Evolutionary conservation across 1,140 invertebrate genomes (phyloP).

Genomic region (Drosophila persimilis): DNA sequence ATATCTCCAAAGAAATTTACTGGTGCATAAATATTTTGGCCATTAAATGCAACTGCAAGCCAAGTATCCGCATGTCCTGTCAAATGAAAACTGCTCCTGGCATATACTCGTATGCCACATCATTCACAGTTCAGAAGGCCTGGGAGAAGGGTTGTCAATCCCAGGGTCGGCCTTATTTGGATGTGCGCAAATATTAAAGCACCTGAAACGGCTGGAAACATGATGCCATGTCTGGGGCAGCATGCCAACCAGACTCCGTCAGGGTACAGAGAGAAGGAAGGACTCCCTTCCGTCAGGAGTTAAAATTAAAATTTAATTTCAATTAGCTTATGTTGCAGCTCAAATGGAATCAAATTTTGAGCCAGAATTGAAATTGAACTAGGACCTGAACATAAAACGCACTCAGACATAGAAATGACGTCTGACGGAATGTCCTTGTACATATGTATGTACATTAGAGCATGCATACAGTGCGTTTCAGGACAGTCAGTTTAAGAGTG

Average conservation of each 20-base stretch:
- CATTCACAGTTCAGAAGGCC: conserved; percentile 11
- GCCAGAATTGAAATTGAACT: conserved; percentile 33
- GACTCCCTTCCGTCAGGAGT: not conserved
- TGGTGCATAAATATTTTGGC: not conserved
- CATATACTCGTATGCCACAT: conserved; percentile 4
- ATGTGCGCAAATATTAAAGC: not conserved
- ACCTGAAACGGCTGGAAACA: conserved; percentile 5
- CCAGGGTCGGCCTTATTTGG: not conserved
- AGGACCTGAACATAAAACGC: not conserved
- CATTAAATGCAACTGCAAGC: not conserved
- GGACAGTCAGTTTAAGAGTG: too few relatives aligned
- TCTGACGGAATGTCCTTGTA: too few relatives aligned
- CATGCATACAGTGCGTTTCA: not conserved
- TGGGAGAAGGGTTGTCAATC: not conserved
- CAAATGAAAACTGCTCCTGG: not conserved
- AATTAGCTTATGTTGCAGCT: conserved; percentile 20
- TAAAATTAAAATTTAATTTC: conserved; percentile 38
- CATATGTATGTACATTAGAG: not conserved
- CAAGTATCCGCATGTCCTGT: conserved; percentile 4
- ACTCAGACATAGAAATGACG: too few relatives aligned
- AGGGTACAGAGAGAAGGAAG: not conserved
- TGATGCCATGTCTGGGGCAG: not conserved
- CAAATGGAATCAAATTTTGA: conserved; percentile 38
- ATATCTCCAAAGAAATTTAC: not conserved
- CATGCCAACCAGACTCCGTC: not conserved